Percentiles rank a stretch among this genome's conserved stretches.
Conservation (phyloP, 2,113 vertebrate species). For the Petroica traversi region DNA sequence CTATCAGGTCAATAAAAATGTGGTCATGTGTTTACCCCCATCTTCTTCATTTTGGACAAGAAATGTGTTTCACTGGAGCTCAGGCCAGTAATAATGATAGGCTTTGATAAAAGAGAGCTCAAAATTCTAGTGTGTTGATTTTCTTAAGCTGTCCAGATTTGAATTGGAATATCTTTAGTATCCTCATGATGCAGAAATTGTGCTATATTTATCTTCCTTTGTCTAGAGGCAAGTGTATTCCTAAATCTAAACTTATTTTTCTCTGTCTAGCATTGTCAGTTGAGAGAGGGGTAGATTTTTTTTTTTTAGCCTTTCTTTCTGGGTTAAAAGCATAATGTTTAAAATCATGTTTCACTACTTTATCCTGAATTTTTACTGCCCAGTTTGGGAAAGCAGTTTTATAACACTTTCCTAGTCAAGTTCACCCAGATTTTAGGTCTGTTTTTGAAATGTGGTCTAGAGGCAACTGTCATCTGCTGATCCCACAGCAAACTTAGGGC, state of each 20-base stretch:
- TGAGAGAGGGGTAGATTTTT: not conserved
- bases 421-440: not conserved
- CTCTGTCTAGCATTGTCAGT: not conserved
- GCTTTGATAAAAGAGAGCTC: not conserved
- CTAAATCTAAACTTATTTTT: not conserved
- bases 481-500: not conserved
- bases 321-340: not conserved
- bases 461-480: not conserved
- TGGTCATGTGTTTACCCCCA: accelerated
- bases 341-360: not conserved
- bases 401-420: not conserved
- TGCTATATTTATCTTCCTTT: not conserved
- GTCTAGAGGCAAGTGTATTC: not conserved
- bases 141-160: not conserved
- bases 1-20: not conserved
- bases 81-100: not conserved
- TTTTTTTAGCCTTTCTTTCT: not conserved
- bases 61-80: not conserved
- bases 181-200: not conserved
- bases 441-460: not conserved
- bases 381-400: not conserved
- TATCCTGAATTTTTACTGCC: not conserved
- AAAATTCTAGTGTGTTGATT: not conserved
- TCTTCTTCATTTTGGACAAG: not conserved
- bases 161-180: not conserved